These are phyloP conservation scores for Mesembrinibis cayennensis DNA, from an alignment of 2,113 vertebrate genomes.

Conservation along the genomic window DNA sequence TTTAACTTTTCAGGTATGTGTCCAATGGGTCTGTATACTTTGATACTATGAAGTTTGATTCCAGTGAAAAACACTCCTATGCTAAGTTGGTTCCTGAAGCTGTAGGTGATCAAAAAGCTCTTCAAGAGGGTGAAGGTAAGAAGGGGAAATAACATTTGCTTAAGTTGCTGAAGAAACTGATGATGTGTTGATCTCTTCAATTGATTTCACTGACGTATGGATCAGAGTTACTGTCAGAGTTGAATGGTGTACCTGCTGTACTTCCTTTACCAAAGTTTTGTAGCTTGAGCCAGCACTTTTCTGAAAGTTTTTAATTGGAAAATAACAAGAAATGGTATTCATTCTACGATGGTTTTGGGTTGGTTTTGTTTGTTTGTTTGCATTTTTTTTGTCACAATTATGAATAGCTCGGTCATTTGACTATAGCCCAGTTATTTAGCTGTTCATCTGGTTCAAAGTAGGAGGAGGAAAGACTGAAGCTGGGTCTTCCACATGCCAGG, in stretches of 20 bases:
- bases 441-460: background rate
- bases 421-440: background rate
- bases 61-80: conserved; percentile 86
- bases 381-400: background rate
- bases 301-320: background rate
- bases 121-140: conserved; percentile 96
- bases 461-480: background rate
- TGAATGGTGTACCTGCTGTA: background rate
- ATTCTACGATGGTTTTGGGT: background rate
- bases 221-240: background rate
- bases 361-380: background rate
- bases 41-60: conserved; percentile 87
- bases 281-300: background rate
- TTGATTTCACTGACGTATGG: background rate
- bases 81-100: conserved; percentile 97
- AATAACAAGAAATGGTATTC: background rate
- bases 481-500: background rate
- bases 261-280: background rate
- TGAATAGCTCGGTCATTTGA: background rate
- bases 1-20: conserved; percentile 81
- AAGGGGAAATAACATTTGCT: background rate
- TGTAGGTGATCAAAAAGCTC: conserved; percentile 92
- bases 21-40: conserved; percentile 97
- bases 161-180: background rate
- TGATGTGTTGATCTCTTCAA: background rate